Evolutionary conservation across 2,888 invertebrate species (phyloP), one percentile per base, ranked within the genome.

Genomic region (Mamestra brassicae): DNA sequence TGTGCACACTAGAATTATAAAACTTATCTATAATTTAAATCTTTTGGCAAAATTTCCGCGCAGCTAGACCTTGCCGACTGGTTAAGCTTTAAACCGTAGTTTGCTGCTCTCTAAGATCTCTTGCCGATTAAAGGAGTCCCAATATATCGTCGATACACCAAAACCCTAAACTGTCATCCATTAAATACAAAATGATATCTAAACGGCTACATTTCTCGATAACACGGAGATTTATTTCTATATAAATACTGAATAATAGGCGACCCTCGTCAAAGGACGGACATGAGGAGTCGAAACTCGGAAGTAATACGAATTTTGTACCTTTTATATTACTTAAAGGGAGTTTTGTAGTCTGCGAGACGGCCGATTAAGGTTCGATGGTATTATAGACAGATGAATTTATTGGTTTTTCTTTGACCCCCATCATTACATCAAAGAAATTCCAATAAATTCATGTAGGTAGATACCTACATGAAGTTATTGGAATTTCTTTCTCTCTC

Each of bases 221-320:
- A 82, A 52, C 71, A 71, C 58, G 50, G 38, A 87, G 83, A 87
- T 87, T 87, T 86, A 85, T 86, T 88, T 86, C 86, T 87, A 85
- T 88, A 88, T 85, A 88, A 89, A 90, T 87, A 87, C 81, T 81
- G 85, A 85, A 90, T 88, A 89, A 88, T 85, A 80, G 81, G 47
- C 76, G 82, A 90, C 90, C 90, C 89, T 88, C 85, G 88, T 90
- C 89, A 89, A 81, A 69, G 58, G 62, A 57, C 74, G 82, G 83
- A 84, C 87, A 88, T 88, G 86, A 88, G 74, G 76, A 82, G 74
- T 80, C 84, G 83, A 85, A 80, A 79, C 61, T 87, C 83, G 84
- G 78, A 87, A 86, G 84, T 88, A 87, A 80, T 84, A 75, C 74
- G 74, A 81, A 81, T 81, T 87, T 80, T 68, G 76, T 80, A 83